Base-by-base conservation (phyloP, 1,140 invertebrate genomes). In the Drosophila kanapiae region DNA sequence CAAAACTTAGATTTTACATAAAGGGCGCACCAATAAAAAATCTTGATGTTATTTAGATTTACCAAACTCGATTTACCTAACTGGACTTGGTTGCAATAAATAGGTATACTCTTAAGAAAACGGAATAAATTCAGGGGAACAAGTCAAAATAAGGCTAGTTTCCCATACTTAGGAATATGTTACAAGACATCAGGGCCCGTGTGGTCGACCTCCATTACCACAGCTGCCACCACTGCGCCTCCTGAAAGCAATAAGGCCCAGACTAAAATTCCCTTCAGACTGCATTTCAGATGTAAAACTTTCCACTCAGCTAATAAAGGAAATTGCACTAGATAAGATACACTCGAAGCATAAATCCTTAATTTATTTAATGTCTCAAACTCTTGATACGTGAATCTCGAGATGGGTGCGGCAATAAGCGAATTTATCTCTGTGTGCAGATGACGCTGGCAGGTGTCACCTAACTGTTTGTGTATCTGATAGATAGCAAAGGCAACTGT, bases 331-430 rank as follows among this genome's bases (percentile, higher is more conserved):
- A 23, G 51, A 49, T 54, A 45, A 72, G 29, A 40, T 72, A 42
- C 27, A 49, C 51, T n/a, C 11, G 11, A 3, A 16, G 4, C 14
- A 70, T 72, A 72, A 71, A 72, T 72, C 31, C 31, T 11, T 42
- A 6, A 72, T 71, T 71, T 72, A 59, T 69, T 72, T 58, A 31
- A 35, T n/a, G 35, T 42, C 64, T 69, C 16, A 53, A 68, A 31
- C 5, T n/a, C 6, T 31, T 48, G 29, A 18, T n/a, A 23, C 18
- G 33, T 27, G n/a, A 5, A 67, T 48, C 33, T 48, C 18, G 10
- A 48, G 27, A 16, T 18, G 35, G 16, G 2, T 67, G 59, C 33
- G 43, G 14, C 6, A 65, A 37, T 40, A 11, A 67, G 35, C 23
- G 35, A 33, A 40, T 48, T 72, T 70, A 72, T 72, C 64, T 69